These are phyloP conservation scores for Pseudomyrmex concolor DNA, from an alignment of 1,140 invertebrate genomes.

Conservation along the genomic window DNA sequence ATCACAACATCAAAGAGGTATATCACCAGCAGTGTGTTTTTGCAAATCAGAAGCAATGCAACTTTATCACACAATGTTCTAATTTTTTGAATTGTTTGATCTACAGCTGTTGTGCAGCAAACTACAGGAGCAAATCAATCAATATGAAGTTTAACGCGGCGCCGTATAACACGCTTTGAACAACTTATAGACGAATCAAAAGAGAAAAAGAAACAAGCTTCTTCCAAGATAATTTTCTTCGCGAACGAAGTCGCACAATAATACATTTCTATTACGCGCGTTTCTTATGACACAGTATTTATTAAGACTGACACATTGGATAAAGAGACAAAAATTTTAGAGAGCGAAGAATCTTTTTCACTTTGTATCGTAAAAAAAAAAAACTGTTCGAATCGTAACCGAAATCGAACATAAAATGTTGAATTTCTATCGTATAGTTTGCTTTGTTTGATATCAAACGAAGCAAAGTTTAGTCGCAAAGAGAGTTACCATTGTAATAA, in stretches of 20 bases:
- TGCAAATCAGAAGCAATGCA: not conserved
- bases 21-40: not conserved
- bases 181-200: not conserved
- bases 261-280: slow-evolving; percentile 35
- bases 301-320: slow-evolving; percentile 64
- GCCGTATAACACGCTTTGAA: not conserved
- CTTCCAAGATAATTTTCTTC: slow-evolving; percentile 22
- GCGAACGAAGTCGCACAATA: slow-evolving; percentile 22
- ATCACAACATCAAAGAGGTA: slow-evolving; percentile 81
- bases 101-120: slow-evolving; percentile 78
- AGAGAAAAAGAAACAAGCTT: not conserved
- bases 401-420: too few relatives aligned
- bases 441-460: too few relatives aligned
- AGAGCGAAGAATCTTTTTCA: slow-evolving; percentile 15
- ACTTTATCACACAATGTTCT: not conserved
- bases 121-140: slow-evolving; percentile 81
- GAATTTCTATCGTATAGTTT: too few relatives aligned
- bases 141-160: slow-evolving; percentile 70
- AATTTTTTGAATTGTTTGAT: slow-evolving; percentile 17
- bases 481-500: not conserved
- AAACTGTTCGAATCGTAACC: too few relatives aligned
- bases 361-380: not conserved
- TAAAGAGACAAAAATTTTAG: not conserved
- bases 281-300: slow-evolving; percentile 57
- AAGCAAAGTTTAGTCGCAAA: too few relatives aligned